Percentiles rank a stretch among this genome's conserved stretches.
These are phyloP conservation scores for Koerneria pararmatus DNA, from an alignment of 2,888 invertebrate genomes.

Conservation along the genomic window DNA sequence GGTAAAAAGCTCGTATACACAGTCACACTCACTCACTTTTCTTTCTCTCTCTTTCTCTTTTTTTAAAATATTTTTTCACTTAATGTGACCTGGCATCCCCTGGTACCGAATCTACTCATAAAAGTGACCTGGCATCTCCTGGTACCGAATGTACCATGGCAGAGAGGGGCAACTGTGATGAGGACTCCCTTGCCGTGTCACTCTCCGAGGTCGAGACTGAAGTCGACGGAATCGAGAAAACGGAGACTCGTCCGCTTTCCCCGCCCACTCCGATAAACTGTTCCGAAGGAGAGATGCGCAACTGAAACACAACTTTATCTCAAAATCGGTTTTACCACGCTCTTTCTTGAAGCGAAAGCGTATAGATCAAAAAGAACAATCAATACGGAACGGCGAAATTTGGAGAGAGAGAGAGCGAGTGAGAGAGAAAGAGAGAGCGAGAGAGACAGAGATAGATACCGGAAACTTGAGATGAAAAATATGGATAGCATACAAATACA, in stretches of 20 bases:
- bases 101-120: background rate
- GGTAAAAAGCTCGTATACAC: no score
- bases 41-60: background rate
- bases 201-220: no score
- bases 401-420: no score
- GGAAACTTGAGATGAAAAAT: background rate
- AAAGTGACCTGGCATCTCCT: slow-evolving; percentile 18
- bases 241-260: slow-evolving; percentile 41
- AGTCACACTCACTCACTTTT: no score
- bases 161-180: slow-evolving; percentile 11
- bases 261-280: slow-evolving; percentile 38
- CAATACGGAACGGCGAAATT: background rate
- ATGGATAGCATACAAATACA: background rate
- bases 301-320: no score
- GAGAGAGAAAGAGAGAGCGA: background rate
- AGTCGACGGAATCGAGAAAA: slow-evolving; percentile 23
- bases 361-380: no score
- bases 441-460: no score
- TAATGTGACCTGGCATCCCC: background rate
- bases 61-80: background rate
- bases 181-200: no score
- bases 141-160: slow-evolving; percentile 17
- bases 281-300: slow-evolving; percentile 32
- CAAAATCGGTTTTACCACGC: no score
- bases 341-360: no score